These are phyloP conservation scores for Autographa gamma DNA, from an alignment of 2,888 invertebrate species.

Conservation along the genomic window DNA sequence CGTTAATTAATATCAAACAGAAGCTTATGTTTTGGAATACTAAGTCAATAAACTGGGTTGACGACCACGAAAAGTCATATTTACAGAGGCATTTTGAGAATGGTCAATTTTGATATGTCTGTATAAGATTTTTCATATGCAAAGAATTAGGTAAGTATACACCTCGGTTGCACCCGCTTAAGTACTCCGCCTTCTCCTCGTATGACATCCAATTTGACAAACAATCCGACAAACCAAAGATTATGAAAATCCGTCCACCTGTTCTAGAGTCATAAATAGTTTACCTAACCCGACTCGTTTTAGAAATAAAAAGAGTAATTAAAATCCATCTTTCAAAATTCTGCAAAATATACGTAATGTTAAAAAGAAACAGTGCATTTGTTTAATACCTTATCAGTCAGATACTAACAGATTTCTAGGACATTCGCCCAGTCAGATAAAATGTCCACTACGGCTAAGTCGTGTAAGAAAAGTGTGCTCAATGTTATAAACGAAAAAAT, in stretches of 20 bases:
- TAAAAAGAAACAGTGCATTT: not conserved
- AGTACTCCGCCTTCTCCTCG: no score
- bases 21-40: not conserved
- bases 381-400: not conserved
- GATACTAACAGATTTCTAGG: not conserved
- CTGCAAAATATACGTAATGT: not conserved
- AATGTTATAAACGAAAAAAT: constrained; percentile 38
- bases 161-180: no score
- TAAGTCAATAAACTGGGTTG: not conserved
- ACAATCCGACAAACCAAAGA: no score
- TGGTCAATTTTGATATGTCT: not conserved
- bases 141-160: no score
- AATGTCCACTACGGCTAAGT: constrained; percentile 16
- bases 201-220: no score
- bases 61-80: not conserved
- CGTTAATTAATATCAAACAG: not conserved
- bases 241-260: no score
- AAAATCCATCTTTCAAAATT: no score
- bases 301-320: no score
- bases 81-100: not conserved
- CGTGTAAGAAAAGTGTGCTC: constrained; percentile 23
- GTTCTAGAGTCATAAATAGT: no score
- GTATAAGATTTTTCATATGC: not conserved
- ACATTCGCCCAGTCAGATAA: not conserved
- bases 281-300: no score